Base-by-base conservation (phyloP, 2,888 invertebrate species). In the Drosophila suboccidentalis region DNA sequence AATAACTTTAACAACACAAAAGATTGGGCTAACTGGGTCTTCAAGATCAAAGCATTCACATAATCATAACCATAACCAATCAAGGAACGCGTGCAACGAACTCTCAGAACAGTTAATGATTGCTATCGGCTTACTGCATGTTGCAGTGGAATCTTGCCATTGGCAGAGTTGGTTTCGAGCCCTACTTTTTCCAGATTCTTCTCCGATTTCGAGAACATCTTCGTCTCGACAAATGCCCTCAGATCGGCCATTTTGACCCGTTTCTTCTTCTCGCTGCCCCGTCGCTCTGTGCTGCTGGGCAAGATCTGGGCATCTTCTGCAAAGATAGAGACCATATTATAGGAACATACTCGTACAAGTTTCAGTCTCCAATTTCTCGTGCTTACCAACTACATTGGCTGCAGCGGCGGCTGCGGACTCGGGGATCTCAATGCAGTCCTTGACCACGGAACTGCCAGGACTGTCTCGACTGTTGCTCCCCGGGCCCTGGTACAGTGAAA, bases 181-280 rank as follows among this genome's bases (percentile, higher is more conserved):
- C 97, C 97, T 90, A 97, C 97, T 94, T 96, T 97, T 93, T 97
- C 97, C 86, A 98, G 93, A 70, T 97, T 97, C 92, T 97, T 97
- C 87, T 98, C 97, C 0, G 98, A 98, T 92, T 97, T 97, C 0
- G 97, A 98, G 63, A 98, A 94, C 82, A 98, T 93, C 92, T 97
- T 97, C 0, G 97, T 97, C 92, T 98, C 98, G 15, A 98, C 97
- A 88, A 98, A 98, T 1, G 97, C 97, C 91, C 96, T 96, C 39
- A 98, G 92, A 90, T 98, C 98, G 0, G 97, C 96, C 95, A 98
- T 98, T 94, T 98, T 97, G 94, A 97, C 97, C 90, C 96, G 95
- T 57, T 95, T 95, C 91, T 97, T 97, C 91, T 97, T 97, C 90
- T 97, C 97, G 89, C 97, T 97, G 1, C 96, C 95, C 44, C 96